Evolutionary conservation across 1,140 invertebrate species (phyloP).

Genomic region (Pomacea maculata): DNA sequence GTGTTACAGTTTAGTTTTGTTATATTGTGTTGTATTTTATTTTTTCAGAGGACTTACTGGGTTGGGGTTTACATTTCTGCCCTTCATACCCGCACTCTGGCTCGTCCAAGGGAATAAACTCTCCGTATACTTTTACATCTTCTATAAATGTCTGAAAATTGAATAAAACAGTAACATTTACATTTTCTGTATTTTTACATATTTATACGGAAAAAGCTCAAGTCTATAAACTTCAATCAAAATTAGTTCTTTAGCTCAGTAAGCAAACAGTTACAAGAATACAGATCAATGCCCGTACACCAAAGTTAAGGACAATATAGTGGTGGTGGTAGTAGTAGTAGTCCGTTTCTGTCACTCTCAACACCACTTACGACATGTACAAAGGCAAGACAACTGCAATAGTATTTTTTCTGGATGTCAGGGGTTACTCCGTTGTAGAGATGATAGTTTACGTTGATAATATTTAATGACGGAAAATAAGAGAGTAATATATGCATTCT

Average conservation of each 20-base stretch:
- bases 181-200: not conserved
- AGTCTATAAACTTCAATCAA: not conserved
- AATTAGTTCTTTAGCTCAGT: not conserved
- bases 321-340: too few relatives aligned
- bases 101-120: slow-evolving; percentile 83
- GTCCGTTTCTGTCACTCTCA: not conserved
- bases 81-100: slow-evolving; percentile 93
- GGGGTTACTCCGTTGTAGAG: too few relatives aligned
- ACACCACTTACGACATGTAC: not conserved
- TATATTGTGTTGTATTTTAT: too few relatives aligned
- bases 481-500: too few relatives aligned
- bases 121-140: slow-evolving; percentile 78
- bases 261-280: not conserved
- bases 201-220: not conserved
- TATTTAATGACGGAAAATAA: too few relatives aligned
- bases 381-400: too few relatives aligned
- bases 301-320: not conserved
- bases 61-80: slow-evolving; percentile 69
- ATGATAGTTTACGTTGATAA: too few relatives aligned
- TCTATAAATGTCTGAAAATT: slow-evolving; percentile 29
- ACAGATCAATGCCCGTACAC: not conserved
- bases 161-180: not conserved
- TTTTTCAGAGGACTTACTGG: slow-evolving; percentile 33
- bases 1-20: too few relatives aligned
- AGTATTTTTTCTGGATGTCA: too few relatives aligned